A percentile compares a stretch with the other conserved stretches of the same genome.
Evolutionary conservation across 2,797 vertebrate genomes (phyloP).

Genomic region (Hippocampus kuda): DNA sequence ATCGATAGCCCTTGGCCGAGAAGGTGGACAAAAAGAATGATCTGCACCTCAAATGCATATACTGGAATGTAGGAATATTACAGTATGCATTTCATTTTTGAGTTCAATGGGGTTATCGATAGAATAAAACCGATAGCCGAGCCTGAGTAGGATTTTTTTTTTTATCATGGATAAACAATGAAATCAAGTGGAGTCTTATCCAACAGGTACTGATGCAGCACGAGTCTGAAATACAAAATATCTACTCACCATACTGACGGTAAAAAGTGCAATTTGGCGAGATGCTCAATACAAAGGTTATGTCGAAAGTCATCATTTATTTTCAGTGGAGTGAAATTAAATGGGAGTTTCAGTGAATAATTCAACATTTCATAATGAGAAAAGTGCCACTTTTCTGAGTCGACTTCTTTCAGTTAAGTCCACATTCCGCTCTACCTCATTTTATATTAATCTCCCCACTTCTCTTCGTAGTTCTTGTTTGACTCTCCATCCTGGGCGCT

Average conservation of each 20-base stretch:
- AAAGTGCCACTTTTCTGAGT: neutral
- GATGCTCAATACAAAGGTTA: neutral
- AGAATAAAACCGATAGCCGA: no score
- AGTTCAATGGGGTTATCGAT: no score
- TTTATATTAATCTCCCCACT: constrained; percentile 5
- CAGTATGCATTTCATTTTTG: no score
- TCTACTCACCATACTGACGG: neutral
- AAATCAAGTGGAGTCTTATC: neutral
- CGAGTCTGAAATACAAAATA: neutral
- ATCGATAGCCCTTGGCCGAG: neutral
- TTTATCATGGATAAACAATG: no score
- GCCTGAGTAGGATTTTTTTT: no score
- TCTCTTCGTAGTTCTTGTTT: neutral
- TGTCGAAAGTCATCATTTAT: neutral
- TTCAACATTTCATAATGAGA: neutral
- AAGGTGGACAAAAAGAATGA: neutral
- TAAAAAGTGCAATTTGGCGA: neutral
- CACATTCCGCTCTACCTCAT: neutral
- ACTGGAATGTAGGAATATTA: neutral
- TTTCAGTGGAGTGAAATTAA: neutral
- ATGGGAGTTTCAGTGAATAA: neutral
- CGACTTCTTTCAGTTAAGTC: neutral
- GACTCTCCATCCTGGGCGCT: neutral
- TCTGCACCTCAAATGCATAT: neutral
- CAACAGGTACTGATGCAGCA: neutral